Base-by-base conservation (phyloP, 2,888 invertebrate species). In the Cinara cedri region DNA sequence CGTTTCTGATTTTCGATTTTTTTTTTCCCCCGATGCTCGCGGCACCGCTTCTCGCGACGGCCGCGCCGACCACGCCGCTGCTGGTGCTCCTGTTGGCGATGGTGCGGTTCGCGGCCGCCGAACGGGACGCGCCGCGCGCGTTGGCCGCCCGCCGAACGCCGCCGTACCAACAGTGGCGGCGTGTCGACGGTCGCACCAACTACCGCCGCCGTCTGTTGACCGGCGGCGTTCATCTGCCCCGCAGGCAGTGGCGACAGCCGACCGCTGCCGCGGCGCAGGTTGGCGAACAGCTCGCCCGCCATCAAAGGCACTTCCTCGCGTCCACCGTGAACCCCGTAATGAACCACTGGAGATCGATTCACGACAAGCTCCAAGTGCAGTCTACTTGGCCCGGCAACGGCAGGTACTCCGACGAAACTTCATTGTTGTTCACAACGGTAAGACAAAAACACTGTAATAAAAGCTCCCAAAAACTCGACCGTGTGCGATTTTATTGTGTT, bases 311-410 rank as follows among this genome's bases (percentile, higher is more conserved):
- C 49, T 78, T 66, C 42, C 42, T 62, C 14, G n/a, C 78, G 34
- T n/a, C 78, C 68, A 78, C 60, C 14, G 16, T 16, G 60, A 11
- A 0, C 24, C 78, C 78, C 34, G 57, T 62, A 13, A 16, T 49
- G 60, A 57, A 70, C 60, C 70, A 68, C 70, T 78, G 70, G 60
- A 70, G 49, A 14, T 44, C 57, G 9, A 16, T 78, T 13, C 60
- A 49, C 49, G 21, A 70, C 14, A 78, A 78, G 49, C 42, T 78
- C 16, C 51, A 70, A 0, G 10, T 49, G 13, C 66, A 78, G 46
- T 19, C 78, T 49, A 62, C 21, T 49, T 78, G 78, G 78, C 78
- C 78, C 0, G 78, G 78, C 21, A 78, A 49, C 49, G 60, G 14
- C 21, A 70, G 24, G 21, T 60, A 68, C n/a, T 19, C 78, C 3